A percentile compares a stretch with the other conserved stretches of the same genome.
These are phyloP conservation scores for Centropristis striata DNA, from an alignment of 2,113 vertebrate species.

Conservation along the genomic window DNA sequence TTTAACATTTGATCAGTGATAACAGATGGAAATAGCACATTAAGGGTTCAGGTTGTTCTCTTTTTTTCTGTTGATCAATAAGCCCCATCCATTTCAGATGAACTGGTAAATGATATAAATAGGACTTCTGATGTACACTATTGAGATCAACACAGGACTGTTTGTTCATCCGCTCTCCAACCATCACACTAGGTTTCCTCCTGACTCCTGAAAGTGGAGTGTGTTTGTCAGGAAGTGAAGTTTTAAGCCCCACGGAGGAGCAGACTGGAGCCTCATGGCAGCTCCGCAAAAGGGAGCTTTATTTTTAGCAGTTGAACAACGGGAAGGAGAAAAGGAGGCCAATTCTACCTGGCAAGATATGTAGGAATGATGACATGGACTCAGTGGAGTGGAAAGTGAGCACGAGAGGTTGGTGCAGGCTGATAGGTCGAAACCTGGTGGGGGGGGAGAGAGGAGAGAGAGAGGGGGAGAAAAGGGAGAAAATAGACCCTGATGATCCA, in stretches of 20 bases:
- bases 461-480: conserved; percentile 38
- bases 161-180: neutral
- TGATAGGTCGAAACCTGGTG: conserved; percentile 60
- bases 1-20: neutral
- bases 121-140: neutral
- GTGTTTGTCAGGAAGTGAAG: conserved; percentile 77
- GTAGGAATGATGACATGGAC: conserved; percentile 81
- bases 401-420: conserved; percentile 57
- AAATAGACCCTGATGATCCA: conserved; percentile 42
- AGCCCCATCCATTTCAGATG: too few relatives aligned
- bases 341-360: conserved; percentile 86
- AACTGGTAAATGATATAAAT: neutral
- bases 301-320: conserved; percentile 87
- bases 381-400: conserved; percentile 80
- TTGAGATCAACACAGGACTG: neutral
- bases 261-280: conserved; percentile 79
- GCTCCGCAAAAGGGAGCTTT: conserved; percentile 77
- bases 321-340: conserved; percentile 87
- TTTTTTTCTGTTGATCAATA: neutral
- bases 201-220: conserved; percentile 53
- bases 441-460: neutral
- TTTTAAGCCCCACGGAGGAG: conserved; percentile 79
- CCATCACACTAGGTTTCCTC: conserved; percentile 26
- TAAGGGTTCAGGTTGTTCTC: too few relatives aligned
- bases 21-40: too few relatives aligned